Base-by-base conservation (phyloP, 2,888 invertebrate species). In the Lutraria lutraria region DNA sequence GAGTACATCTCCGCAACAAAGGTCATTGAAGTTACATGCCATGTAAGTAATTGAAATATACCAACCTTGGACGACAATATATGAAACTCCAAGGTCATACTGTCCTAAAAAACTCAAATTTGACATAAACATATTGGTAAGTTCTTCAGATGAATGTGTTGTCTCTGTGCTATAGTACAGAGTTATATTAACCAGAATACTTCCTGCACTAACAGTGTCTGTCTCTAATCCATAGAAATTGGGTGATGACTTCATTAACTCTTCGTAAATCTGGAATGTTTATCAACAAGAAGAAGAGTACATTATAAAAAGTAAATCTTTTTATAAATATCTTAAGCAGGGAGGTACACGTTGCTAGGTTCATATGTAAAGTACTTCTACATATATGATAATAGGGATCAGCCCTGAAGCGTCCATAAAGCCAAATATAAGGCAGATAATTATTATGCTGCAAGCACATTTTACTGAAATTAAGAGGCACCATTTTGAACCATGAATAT, bases 171-270 rank as follows among this genome's bases (percentile, higher is more conserved):
- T 31, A 60, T 88, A 63, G 79, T 88, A 89, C 15, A 91, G 25
- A 21, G 86, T 89, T n/a, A 86, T 29, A n/a, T 91, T 86, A 2
- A 89, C 85, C 1, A 89, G 29, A 21, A 91, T 54, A 81, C 91
- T 91, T 15, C 91, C 91, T 25, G 79, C 52, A 21, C 72, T 81
- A 10, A 91, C 31, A 68, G 52, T 80, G 34, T 79, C 84, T 21
- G 87, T 85, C 43, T 87, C 60, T 53, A 88, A 15, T 52, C 86
- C 89, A 84, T 84, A 83, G 82, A 34, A 82, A 31, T 52, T 12
- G 2, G 29, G 6, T 0, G 21, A 21, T 81, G 21, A 54, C 4
- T 52, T 34, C 29, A 54, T 54, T 16, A 81, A 53, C 16, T 81
- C 53, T 21, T 81, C 52, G 16, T 52, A 4, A 53, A 81, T 81